Conservation (phyloP, 30 jellyfish, hydroid and myxozoan genomes). For the Euphysa ruthae region DNA sequence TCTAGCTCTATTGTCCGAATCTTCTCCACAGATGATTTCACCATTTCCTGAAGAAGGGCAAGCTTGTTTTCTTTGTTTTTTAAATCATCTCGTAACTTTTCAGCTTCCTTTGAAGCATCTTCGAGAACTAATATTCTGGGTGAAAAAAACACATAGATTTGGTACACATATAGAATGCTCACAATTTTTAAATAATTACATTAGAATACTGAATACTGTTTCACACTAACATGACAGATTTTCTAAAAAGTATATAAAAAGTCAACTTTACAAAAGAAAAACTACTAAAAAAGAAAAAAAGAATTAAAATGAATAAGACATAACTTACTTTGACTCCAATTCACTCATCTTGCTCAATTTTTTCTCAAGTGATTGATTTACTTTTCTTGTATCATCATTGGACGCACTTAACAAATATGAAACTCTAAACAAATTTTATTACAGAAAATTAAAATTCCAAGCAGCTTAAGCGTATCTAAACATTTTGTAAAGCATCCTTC, state of each 20-base stretch:
- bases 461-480: not conserved
- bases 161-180: not conserved
- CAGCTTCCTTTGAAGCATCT: constrained; percentile 14
- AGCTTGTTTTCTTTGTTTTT: constrained; percentile 7
- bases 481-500: too few species aligned
- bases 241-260: too few species aligned
- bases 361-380: constrained; percentile 70
- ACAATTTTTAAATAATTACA: not conserved
- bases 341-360: constrained; percentile 62
- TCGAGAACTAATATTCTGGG: not conserved
- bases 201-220: too few species aligned
- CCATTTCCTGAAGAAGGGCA: not conserved
- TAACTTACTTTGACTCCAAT: constrained; percentile 61
- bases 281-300: too few species aligned
- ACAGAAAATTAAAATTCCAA: too few species aligned
- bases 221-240: too few species aligned
- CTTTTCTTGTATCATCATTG: constrained; percentile 88
- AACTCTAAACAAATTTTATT: constrained; percentile 47
- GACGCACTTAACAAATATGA: constrained; percentile 86
- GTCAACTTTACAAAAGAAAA: too few species aligned
- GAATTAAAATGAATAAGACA: not conserved
- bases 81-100: not conserved
- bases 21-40: not conserved
- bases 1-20: constrained; percentile 9
- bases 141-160: too few species aligned